Base-by-base conservation (phyloP, 1,140 invertebrate species). In the Watersipora subatra region DNA sequence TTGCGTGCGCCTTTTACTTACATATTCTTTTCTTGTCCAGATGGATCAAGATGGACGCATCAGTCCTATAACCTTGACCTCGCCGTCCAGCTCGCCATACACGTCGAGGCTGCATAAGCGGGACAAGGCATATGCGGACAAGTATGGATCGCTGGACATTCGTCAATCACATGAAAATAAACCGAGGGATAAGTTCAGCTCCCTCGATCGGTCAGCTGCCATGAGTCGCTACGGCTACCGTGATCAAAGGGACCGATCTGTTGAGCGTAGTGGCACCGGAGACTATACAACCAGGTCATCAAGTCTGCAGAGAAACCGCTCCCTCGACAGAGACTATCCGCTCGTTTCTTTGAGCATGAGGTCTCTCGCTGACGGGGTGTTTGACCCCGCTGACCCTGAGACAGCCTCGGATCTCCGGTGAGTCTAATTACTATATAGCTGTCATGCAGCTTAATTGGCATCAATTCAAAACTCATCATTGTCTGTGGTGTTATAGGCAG, bases 151-250 rank as follows among this genome's bases (percentile, higher is more conserved):
- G 7, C 34, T 46, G 7, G 34, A 46, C n/a, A 46, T 46, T 12
- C 34, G 34, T 7, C 34, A 46, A 46, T 46, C 34, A 12, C 7
- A 46, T n/a, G 34, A 46, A 46, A 7, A 46, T n/a, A 46, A 46
- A n/a, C n/a, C 34, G 7, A 7, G 34, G n/a, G 34, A 46, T 46
- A 59, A 59, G 22, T 59, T 59, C 58, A 28, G 58, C 58, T 59
- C 58, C 7, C 22, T 59, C 7, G 58, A 59, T 22, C 7, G 58
- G 58, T 12, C 58, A 17, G 58, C 58, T 7, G 58, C 58, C 17
- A 24, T 59, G 58, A 24, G 58, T 22, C 7, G 27, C 7, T 59
- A 59, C 58, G 58, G 58, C 7, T 59, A 59, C 58, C 7, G 58
- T 7, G 58, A 59, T 22, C 22, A 28, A 22, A 24, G 58, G 22